Evolutionary conservation across 2,797 vertebrate species (phyloP), one percentile per base, ranked within the genome.

Genomic region (Dromococcyx pavoninus): DNA sequence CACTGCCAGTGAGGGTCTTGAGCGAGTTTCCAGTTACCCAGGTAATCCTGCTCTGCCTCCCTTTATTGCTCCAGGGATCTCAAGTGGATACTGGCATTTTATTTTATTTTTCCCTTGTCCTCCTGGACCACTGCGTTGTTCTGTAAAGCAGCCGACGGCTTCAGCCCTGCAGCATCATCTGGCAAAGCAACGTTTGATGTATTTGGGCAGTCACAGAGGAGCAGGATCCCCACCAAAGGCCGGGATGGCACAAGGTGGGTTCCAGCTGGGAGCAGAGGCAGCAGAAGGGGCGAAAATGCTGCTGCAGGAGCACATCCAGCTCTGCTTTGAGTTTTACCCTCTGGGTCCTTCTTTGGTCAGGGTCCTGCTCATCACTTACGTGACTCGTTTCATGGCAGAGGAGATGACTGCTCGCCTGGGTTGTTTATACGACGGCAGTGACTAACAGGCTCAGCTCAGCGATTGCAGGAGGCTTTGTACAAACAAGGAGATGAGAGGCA

Each of bases 401-500:
- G 57, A 50, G 91, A 75, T 32, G 88, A 5, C 8, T 46, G 73
- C 70, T 67, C 11, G 4, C 66, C 22, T 3, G 33, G 1, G 32
- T 22, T 88, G 91, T 86, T 86, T 73, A 70, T 86, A 24, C 4
- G 27, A 58, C 4, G 4, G 91, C 71, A 11, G 87, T 71, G 94
- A 85, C 13, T 57, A 71, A 37, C 50, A 5, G 72, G 85, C 95
- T 78, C 46, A 5, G 90, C 90, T 60, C 18, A 2, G 66, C 46
- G 4, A 25, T 86, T 13, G 48, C 70, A 35, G 90, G 60, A 81
- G 88, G 81, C 88, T 97, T 92, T 95, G 94, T 78, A 91, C 93
- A 93, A 96, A 95, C 93, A 89, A 95, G 95, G 92, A 94, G 87
- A 89, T 69, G 81, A 89, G 87, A 95, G 84, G 94, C 93, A 69